These are phyloP conservation scores for Phaethornis superciliosus DNA, from an alignment of 2,113 vertebrate genomes.

Conservation along the genomic window DNA sequence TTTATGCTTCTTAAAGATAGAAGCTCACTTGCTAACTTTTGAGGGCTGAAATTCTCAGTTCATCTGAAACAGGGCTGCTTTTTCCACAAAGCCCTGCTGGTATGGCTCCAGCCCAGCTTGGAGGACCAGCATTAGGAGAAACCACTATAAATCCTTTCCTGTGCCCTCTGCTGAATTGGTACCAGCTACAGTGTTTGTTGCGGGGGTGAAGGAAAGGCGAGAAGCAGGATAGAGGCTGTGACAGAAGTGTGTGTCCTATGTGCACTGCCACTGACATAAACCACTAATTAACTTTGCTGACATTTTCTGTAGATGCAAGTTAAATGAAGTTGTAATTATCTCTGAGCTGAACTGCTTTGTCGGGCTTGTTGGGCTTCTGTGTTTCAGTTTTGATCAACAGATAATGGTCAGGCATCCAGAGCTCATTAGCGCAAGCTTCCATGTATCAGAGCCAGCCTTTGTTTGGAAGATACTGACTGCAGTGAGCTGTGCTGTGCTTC, in stretches of 20 bases:
- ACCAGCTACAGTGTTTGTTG: not conserved
- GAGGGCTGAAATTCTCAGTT: not conserved
- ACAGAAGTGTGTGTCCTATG: not conserved
- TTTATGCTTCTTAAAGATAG: conserved; percentile 51
- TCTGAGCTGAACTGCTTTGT: not conserved
- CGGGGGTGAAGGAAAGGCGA: not conserved
- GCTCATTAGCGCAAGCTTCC: not conserved
- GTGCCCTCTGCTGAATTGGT: not conserved
- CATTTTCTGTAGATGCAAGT: not conserved
- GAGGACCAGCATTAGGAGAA: not conserved
- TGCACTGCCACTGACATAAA: not conserved
- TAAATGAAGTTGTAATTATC: not conserved
- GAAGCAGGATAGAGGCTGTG: not conserved
- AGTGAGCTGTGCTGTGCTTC: not conserved
- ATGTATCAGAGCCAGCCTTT: not conserved
- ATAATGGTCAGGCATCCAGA: not conserved
- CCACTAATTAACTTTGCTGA: not conserved
- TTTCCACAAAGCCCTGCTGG: not conserved
- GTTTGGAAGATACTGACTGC: fast-evolving
- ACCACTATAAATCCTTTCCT: not conserved
- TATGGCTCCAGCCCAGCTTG: not conserved
- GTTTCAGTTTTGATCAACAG: not conserved
- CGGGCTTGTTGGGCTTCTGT: not conserved
- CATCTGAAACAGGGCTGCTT: not conserved
- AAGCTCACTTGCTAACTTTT: not conserved